A percentile compares a stretch with the other conserved stretches of the same genome.
Evolutionary conservation across 2,888 invertebrate species (phyloP).

Genomic region (Glyphotaelius pellucidus): DNA sequence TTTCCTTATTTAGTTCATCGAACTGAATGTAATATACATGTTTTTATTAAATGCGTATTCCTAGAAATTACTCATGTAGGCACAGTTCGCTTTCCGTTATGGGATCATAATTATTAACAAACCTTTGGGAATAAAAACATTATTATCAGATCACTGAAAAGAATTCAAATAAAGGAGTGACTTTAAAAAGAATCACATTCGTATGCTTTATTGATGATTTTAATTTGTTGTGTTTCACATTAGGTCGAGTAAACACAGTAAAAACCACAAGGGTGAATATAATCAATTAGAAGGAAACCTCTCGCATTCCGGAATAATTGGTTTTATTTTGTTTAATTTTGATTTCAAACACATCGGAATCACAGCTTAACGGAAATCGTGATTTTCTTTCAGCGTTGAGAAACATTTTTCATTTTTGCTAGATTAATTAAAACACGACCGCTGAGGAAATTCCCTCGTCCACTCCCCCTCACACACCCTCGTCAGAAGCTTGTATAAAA

Average conservation of each 20-base stretch:
- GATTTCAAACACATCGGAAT: not conserved
- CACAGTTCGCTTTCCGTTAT: not conserved
- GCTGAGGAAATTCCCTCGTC: not conserved
- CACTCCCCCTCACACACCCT: not conserved
- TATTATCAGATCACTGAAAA: not conserved
- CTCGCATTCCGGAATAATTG: not conserved
- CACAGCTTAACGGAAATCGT: not conserved
- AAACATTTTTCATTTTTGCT: not conserved
- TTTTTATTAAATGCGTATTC: too few species aligned
- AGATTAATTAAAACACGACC: conserved; percentile 23
- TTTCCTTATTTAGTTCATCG: too few species aligned
- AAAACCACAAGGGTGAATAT: not conserved
- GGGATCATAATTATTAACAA: not conserved
- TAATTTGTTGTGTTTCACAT: too few species aligned
- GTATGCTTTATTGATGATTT: not conserved
- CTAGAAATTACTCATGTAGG: too few species aligned
- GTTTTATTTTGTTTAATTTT: not conserved
- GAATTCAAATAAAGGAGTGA: not conserved
- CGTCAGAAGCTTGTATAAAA: not conserved
- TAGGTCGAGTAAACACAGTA: not conserved
- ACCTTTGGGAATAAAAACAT: not conserved
- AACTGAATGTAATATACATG: too few species aligned
- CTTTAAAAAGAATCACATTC: too few species aligned
- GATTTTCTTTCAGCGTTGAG: not conserved
- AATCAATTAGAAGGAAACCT: not conserved